These are phyloP conservation scores for Orchesella cincta DNA, from an alignment of 1,140 invertebrate species.

Conservation along the genomic window DNA sequence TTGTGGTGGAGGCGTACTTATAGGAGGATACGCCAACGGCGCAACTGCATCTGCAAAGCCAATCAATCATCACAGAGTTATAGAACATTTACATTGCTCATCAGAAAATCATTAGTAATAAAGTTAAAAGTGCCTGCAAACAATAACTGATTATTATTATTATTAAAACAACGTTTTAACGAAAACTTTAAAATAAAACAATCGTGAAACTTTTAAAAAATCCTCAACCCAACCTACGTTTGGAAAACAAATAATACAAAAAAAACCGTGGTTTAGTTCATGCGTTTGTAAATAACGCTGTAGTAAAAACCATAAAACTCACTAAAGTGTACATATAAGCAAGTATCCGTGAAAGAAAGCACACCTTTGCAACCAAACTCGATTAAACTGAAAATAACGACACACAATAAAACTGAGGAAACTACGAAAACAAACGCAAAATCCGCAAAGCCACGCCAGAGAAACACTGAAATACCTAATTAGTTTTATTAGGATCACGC, in stretches of 20 bases:
- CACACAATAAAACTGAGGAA: not conserved
- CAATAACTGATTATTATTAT: not conserved
- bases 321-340: too few species aligned
- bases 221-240: not conserved
- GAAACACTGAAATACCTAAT: constrained; percentile 17
- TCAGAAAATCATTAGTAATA: too few species aligned
- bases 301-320: too few species aligned
- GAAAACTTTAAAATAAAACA: too few species aligned
- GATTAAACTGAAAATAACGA: not conserved
- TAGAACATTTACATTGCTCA: constrained; percentile 3
- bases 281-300: too few species aligned
- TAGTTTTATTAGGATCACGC: constrained; percentile 23
- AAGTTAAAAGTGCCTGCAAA: not conserved
- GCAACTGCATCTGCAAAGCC: not conserved
- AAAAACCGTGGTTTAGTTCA: too few species aligned
- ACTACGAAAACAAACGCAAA: not conserved
- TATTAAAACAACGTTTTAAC: too few species aligned
- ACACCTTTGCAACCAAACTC: too few species aligned
- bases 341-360: too few species aligned
- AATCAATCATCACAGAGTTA: too few species aligned
- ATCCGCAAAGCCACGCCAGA: not conserved
- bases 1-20: constrained; percentile 17
- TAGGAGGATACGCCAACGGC: constrained; percentile 19
- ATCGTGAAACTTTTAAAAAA: too few species aligned
- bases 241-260: not conserved